Evolutionary conservation across 1,140 invertebrate genomes (phyloP).

Genomic region (Oncopodura yosiiana): DNA sequence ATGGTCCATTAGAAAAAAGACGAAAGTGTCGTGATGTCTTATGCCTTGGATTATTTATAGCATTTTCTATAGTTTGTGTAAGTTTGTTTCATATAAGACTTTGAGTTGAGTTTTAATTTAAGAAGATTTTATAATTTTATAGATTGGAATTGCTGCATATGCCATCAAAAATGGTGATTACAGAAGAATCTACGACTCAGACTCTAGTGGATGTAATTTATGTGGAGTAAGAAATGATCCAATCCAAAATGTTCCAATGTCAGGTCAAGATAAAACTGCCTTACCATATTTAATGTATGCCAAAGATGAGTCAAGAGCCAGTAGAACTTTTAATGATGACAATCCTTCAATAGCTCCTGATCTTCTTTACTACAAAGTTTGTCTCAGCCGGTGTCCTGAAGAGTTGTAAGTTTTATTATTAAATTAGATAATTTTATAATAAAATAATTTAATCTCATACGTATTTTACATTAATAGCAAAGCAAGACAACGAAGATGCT

Average conservation of each 20-base stretch:
- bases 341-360: constrained; percentile 22
- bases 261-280: constrained; percentile 42
- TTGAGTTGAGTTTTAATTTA: background rate
- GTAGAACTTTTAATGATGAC: constrained; percentile 40
- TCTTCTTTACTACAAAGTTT: constrained; percentile 21
- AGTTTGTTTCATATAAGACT: constrained; percentile 35
- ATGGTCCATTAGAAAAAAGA: constrained; percentile 34
- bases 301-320: constrained; percentile 39
- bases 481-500: background rate
- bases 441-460: no score
- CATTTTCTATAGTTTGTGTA: constrained; percentile 49
- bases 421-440: background rate
- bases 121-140: constrained; percentile 28
- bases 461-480: background rate
- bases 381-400: constrained; percentile 5
- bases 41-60: constrained; percentile 46
- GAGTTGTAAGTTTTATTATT: constrained; percentile 14
- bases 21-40: constrained; percentile 49
- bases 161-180: constrained; percentile 49
- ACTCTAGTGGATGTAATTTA: constrained; percentile 57
- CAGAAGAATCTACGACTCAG: constrained; percentile 50
- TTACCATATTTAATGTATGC: no score
- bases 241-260: constrained; percentile 36
- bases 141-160: constrained; percentile 46
- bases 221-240: constrained; percentile 49